These are phyloP conservation scores for Phocides pigmalion DNA, from an alignment of 1,140 invertebrate genomes.

Conservation along the genomic window DNA sequence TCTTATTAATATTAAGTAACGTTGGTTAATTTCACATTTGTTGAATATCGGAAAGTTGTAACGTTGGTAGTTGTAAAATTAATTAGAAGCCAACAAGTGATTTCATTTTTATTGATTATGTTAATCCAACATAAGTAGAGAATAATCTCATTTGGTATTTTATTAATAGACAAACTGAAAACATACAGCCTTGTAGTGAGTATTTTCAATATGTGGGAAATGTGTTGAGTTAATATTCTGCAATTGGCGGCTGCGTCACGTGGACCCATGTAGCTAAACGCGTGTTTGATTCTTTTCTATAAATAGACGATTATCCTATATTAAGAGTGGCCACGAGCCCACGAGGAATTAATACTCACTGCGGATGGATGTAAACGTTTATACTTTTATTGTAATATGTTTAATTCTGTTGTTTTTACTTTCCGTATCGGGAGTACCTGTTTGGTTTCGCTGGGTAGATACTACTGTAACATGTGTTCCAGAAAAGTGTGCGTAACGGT, in stretches of 20 bases:
- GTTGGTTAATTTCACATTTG: too few species aligned
- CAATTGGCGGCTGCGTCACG: slow-evolving; percentile 56
- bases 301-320: slow-evolving; percentile 70
- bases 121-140: background rate
- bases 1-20: too few species aligned
- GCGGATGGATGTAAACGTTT: slow-evolving; percentile 51
- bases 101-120: background rate
- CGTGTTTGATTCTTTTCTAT: slow-evolving; percentile 73
- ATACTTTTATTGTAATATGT: too few species aligned
- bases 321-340: slow-evolving; percentile 46
- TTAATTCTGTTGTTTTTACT: background rate
- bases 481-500: too few species aligned
- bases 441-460: too few species aligned
- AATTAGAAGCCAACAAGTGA: too few species aligned
- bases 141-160: slow-evolving; percentile 7
- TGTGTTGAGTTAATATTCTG: slow-evolving; percentile 34
- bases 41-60: too few species aligned
- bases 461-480: too few species aligned
- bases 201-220: slow-evolving; percentile 14
- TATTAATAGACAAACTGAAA: slow-evolving; percentile 20
- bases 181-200: slow-evolving; percentile 14
- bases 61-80: too few species aligned
- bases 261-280: slow-evolving; percentile 51
- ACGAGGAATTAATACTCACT: slow-evolving; percentile 49
- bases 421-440: background rate